These are phyloP conservation scores for Luidia sarsii DNA, from an alignment of 53 echinoderm and acorn worm genomes.

Conservation along the genomic window DNA sequence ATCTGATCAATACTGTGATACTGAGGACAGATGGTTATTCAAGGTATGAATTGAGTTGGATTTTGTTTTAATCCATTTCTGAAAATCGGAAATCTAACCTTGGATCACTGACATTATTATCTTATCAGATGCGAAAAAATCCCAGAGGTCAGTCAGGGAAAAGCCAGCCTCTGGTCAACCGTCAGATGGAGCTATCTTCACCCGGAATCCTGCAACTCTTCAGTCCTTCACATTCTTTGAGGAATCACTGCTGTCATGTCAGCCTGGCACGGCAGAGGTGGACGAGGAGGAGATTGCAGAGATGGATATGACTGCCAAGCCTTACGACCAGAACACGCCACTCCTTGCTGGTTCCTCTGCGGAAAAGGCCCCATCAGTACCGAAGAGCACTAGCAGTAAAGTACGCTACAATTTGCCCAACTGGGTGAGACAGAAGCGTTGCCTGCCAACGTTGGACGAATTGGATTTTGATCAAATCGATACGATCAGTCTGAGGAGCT, in stretches of 20 bases:
- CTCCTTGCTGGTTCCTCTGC: not conserved
- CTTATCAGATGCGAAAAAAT: not conserved
- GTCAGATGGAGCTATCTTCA: not conserved
- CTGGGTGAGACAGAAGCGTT: conserved; percentile 70
- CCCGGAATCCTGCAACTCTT: conserved; percentile 30
- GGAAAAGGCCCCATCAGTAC: not conserved
- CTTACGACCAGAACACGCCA: conserved; percentile 15
- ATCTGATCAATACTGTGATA: no score
- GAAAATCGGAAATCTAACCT: no score
- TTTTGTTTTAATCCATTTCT: no score
- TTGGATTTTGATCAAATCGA: conserved; percentile 78
- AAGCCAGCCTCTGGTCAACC: not conserved
- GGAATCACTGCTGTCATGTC: conserved; percentile 52
- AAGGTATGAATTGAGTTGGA: no score
- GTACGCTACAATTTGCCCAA: conserved; percentile 42
- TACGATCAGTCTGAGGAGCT: conserved; percentile 61
- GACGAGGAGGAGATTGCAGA: not conserved
- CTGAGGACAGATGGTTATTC: no score
- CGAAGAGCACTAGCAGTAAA: not conserved
- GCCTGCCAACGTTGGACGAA: conserved; percentile 66
- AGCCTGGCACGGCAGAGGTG: not conserved
- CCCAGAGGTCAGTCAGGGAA: not conserved
- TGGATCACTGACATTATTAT: no score
- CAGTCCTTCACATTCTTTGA: conserved; percentile 70
- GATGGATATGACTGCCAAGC: not conserved